Percentiles rank a stretch among this genome's conserved stretches.
These are phyloP conservation scores for Notechis scutatus DNA, from an alignment of 2,113 vertebrate species.

Conservation along the genomic window DNA sequence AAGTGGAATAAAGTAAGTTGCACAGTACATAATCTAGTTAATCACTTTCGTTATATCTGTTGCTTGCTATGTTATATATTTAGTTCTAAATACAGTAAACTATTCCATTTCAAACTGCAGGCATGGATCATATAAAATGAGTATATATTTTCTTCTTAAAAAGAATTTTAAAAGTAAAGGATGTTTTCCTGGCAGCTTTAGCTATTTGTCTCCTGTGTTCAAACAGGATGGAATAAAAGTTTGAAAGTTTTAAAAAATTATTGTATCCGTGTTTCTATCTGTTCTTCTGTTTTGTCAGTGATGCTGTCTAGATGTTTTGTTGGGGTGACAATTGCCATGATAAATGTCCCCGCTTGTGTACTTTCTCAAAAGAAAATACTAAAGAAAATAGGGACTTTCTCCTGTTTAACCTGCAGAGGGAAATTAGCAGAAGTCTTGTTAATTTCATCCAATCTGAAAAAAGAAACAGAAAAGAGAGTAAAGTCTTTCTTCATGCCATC, in stretches of 20 bases:
- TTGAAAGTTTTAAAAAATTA: background rate
- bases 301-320: background rate
- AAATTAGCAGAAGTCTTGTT: background rate
- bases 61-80: background rate
- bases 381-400: background rate
- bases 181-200: background rate
- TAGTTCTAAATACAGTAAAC: background rate
- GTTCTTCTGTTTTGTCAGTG: background rate
- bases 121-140: background rate
- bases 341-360: background rate
- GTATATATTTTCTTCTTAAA: background rate
- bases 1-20: constrained; percentile 93
- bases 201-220: background rate
- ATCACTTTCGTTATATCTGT: constrained; percentile 19
- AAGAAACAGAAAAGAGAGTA: background rate
- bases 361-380: background rate
- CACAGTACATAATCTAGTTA: constrained; percentile 28
- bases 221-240: background rate
- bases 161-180: background rate
- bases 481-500: background rate
- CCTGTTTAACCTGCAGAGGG: background rate
- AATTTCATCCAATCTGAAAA: background rate
- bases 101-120: background rate
- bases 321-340: background rate
- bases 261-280: background rate